Conservation (phyloP, 2,888 invertebrate genomes). For the Mesodorylaimus sp. region DNA sequence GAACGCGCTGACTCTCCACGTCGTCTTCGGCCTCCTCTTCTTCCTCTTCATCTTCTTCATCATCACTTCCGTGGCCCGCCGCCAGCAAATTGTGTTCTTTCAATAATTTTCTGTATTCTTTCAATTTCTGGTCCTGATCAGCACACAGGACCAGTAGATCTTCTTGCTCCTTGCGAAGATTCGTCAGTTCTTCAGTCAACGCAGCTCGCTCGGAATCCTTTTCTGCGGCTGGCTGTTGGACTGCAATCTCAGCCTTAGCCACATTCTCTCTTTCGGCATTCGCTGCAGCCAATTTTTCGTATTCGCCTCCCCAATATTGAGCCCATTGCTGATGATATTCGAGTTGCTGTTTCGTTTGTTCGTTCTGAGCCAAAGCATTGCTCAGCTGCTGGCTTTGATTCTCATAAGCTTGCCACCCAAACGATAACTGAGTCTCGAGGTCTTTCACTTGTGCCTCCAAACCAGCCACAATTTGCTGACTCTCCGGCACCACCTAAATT, state of each 20-base stretch:
- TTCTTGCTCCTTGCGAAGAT: constrained; percentile 52
- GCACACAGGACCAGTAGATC: constrained; percentile 69
- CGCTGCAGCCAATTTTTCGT: no score
- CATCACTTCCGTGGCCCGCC: no score
- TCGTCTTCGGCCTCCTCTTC: no score
- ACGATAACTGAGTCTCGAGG: constrained; percentile 22
- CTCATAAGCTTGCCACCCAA: constrained; percentile 26
- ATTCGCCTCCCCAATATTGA: no score
- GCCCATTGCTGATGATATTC: no score
- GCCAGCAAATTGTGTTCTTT: not conserved
- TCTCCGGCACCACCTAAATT: not conserved
- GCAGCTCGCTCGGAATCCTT: not conserved
- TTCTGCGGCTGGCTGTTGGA: no score
- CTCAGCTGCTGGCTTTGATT: constrained; percentile 24
- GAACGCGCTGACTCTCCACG: no score
- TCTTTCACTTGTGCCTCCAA: constrained; percentile 8
- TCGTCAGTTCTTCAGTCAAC: not conserved
- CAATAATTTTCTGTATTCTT: not conserved
- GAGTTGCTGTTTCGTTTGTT: no score
- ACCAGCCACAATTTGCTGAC: not conserved
- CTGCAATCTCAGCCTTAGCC: no score
- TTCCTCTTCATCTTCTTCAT: no score
- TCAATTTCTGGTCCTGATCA: constrained; percentile 45
- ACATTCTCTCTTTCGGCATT: no score
- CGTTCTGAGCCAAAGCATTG: constrained; percentile 8